A percentile compares a stretch with the other conserved stretches of the same genome.
phyloP scores from a whole-genome alignment of 2,888 invertebrate species.

The Listrodromus nycthemerus region DNA sequence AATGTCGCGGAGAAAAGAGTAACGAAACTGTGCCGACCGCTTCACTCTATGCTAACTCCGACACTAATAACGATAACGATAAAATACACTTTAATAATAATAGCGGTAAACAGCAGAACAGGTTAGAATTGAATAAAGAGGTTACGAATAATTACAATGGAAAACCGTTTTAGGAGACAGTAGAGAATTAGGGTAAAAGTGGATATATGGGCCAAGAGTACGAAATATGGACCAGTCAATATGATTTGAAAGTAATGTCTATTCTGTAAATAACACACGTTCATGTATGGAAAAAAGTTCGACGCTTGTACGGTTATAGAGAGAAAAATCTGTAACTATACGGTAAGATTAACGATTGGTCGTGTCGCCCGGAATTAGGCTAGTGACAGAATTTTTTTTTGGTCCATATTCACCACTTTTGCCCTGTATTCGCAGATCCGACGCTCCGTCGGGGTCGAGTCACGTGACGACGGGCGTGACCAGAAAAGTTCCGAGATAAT shows the following conservation, averaged over 20 bases:
- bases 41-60: background rate
- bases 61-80: background rate
- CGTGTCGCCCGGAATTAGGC: background rate
- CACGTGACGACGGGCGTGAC: slow-evolving; percentile 19
- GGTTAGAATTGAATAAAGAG: background rate
- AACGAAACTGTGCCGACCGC: background rate
- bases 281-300: too few relatives aligned
- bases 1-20: background rate
- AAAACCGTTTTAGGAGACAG: background rate
- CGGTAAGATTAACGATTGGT: background rate
- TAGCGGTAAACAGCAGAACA: background rate
- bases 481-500: slow-evolving; percentile 67
- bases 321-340: background rate
- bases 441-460: slow-evolving; percentile 42
- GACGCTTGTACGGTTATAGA: too few relatives aligned
- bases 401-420: slow-evolving; percentile 7
- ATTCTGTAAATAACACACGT: too few relatives aligned
- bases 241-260: too few relatives aligned
- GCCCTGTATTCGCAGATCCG: slow-evolving; percentile 59
- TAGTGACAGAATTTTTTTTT: background rate
- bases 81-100: background rate
- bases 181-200: slow-evolving; percentile 6
- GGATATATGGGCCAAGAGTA: background rate
- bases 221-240: too few relatives aligned
- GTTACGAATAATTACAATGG: background rate